A percentile compares a stretch with the other conserved stretches of the same genome.
phyloP scores from a whole-genome alignment of 2,888 invertebrate genomes.

The Cremastinae sp. region DNA sequence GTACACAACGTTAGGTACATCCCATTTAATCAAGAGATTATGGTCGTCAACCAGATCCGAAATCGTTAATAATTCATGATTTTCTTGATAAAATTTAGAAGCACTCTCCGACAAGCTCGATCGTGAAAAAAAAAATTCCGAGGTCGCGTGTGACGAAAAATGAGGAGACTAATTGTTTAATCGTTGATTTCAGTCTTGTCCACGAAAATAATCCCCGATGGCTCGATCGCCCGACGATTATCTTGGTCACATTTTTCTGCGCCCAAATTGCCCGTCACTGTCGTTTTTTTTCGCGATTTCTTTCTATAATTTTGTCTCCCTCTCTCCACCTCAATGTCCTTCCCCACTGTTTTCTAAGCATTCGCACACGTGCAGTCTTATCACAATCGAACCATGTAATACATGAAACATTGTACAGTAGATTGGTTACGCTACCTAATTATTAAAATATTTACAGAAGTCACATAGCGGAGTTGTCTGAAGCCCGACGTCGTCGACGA shows the following conservation, averaged over 20 bases:
- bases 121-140: not conserved
- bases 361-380: slow-evolving; percentile 75
- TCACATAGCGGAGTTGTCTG: slow-evolving; percentile 65
- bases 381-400: slow-evolving; percentile 78
- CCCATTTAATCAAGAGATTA: slow-evolving; percentile 54
- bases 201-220: slow-evolving; percentile 42
- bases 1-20: slow-evolving; percentile 71
- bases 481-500: slow-evolving; percentile 59
- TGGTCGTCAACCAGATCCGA: slow-evolving; percentile 37
- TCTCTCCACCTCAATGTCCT: slow-evolving; percentile 24
- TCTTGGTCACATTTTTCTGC: slow-evolving; percentile 38
- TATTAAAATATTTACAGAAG: slow-evolving; percentile 75
- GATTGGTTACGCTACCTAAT: slow-evolving; percentile 73
- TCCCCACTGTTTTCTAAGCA: slow-evolving; percentile 60
- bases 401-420: slow-evolving; percentile 78
- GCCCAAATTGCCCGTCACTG: slow-evolving; percentile 11
- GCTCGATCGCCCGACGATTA: slow-evolving; percentile 44
- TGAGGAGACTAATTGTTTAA: not conserved
- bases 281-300: slow-evolving; percentile 41
- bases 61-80: slow-evolving; percentile 38
- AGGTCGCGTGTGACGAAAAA: not conserved
- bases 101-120: not conserved
- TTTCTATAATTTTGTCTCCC: slow-evolving; percentile 18
- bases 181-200: slow-evolving; percentile 40
- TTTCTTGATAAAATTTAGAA: not conserved